A percentile compares a stretch with the other conserved stretches of the same genome.
These are phyloP conservation scores for Apotomis betuletana DNA, from an alignment of 2,888 invertebrate species.

Conservation along the genomic window DNA sequence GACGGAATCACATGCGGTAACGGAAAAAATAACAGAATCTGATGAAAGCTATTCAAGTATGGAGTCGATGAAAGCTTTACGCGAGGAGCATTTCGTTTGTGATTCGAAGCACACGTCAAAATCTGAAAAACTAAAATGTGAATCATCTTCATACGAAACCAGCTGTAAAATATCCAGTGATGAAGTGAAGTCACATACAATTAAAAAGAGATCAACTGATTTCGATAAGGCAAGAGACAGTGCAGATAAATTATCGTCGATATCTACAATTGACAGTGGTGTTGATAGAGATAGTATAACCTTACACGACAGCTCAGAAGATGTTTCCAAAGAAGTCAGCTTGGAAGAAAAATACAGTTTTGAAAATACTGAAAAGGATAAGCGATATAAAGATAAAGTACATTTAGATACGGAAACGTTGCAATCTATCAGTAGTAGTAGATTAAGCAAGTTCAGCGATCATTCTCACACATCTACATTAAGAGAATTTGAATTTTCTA, in stretches of 20 bases:
- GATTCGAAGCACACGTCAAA: neutral
- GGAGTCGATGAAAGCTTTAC: constrained; percentile 26
- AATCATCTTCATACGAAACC: neutral
- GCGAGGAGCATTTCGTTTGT: neutral
- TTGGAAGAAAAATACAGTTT: constrained; percentile 77
- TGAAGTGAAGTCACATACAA: constrained; percentile 20
- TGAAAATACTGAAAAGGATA: constrained; percentile 70
- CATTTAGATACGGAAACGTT: constrained; percentile 47
- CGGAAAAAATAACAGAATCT: constrained; percentile 39
- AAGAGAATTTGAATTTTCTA: constrained; percentile 48
- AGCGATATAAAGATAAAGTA: constrained; percentile 42
- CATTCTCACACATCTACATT: constrained; percentile 49
- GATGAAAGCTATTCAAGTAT: constrained; percentile 41
- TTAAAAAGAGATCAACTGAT: constrained; percentile 31
- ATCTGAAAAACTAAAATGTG: neutral
- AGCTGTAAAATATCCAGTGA: constrained; percentile 12
- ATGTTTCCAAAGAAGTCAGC: constrained; percentile 72
- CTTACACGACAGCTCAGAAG: constrained; percentile 72
- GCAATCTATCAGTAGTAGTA: constrained; percentile 51
- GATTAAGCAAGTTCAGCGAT: constrained; percentile 46
- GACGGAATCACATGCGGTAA: constrained; percentile 35
- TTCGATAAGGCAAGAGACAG: constrained; percentile 42
- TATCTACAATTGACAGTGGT: constrained; percentile 58
- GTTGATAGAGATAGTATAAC: constrained; percentile 56
- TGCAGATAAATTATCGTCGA: constrained; percentile 50